Base-by-base conservation (phyloP, 92 coral and sea anemone species). In the Zoanthus solanderi region DNA sequence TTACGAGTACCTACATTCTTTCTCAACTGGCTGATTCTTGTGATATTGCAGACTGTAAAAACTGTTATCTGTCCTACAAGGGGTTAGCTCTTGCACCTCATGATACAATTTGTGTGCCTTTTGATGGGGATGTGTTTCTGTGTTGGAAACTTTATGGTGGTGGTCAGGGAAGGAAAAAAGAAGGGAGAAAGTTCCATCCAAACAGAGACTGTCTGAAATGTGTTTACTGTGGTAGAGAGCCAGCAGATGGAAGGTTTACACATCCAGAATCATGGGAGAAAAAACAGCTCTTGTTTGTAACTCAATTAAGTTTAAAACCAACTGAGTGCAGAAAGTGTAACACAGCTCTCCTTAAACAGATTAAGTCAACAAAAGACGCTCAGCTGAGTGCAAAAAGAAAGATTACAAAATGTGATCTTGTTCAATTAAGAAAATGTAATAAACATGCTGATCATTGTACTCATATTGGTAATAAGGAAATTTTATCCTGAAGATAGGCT, bases 111-210 rank as follows among this genome's bases (percentile, higher is more conserved):
- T 57, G 14, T 57, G 63, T 57, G 63, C 15, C 63, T 57, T 57
- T 57, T 57, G 12, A 57, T 57, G 63, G 63, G 12, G 12, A 57
- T 57, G 14, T 57, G 63, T 57, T 57, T 57, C 12, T 57, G 63
- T 57, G 63, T 57, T 57, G 63, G 63, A 57, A 57, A 57, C 63
- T 57, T 57, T 15, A 57, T 15, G 63, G 63, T 57, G 63, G 63
- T 57, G 63, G 63, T 57, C 63, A 57, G 63, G 63, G 63, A 57
- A 57, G 63, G 63, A 57, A 57, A 57, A 57, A 57, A 57, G 63
- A 57, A 7, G 63, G 11, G 56, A 57, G 12, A 57, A 57, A 57
- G 63, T 57, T 57, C 63, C 63, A 57, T 57, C 63, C 63, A 57
- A 23, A 23, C 23, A 23, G 23, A 23, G 23, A 23, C 23, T 23